Conservation (phyloP, 2,888 invertebrate species). For the Eucriotettix oculatus region DNA sequence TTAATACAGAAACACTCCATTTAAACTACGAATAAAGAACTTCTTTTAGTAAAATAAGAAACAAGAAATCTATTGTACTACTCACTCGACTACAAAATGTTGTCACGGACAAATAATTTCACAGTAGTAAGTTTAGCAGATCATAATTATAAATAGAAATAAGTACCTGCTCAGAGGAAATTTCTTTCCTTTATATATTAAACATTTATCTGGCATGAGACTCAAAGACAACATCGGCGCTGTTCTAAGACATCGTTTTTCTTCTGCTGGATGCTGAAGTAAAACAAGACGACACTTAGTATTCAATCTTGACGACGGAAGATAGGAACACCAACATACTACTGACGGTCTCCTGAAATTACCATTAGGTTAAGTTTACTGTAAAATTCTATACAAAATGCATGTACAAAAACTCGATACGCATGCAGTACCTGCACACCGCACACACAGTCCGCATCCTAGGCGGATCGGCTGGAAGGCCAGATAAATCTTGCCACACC, state of each 20-base stretch:
- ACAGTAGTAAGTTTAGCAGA: too few species aligned
- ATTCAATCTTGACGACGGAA: slow-evolving; percentile 51
- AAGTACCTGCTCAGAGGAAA: slow-evolving; percentile 55
- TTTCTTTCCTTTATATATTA: slow-evolving; percentile 64
- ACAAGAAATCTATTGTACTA: too few species aligned
- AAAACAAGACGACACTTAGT: slow-evolving; percentile 60
- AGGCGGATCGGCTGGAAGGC: slow-evolving; percentile 62
- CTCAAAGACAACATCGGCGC: slow-evolving; percentile 76
- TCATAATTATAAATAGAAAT: not conserved
- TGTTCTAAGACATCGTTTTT: slow-evolving; percentile 72
- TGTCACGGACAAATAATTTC: too few species aligned
- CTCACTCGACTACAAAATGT: too few species aligned
- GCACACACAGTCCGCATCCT: slow-evolving; percentile 50
- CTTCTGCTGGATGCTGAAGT: slow-evolving; percentile 87
- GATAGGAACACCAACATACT: slow-evolving; percentile 81
- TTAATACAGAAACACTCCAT: too few species aligned
- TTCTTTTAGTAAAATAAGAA: too few species aligned
- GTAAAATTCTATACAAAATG: not conserved
- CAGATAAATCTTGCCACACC: slow-evolving; percentile 53
- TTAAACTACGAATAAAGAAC: too few species aligned
- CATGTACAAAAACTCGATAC: not conserved
- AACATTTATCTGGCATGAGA: slow-evolving; percentile 55
- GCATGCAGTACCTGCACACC: slow-evolving; percentile 45
- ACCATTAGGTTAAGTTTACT: not conserved
- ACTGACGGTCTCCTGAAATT: slow-evolving; percentile 52